Percentiles rank a stretch among this genome's conserved stretches.
These are phyloP conservation scores for Samia ricini DNA, from an alignment of 1,140 invertebrate genomes.

Conservation along the genomic window DNA sequence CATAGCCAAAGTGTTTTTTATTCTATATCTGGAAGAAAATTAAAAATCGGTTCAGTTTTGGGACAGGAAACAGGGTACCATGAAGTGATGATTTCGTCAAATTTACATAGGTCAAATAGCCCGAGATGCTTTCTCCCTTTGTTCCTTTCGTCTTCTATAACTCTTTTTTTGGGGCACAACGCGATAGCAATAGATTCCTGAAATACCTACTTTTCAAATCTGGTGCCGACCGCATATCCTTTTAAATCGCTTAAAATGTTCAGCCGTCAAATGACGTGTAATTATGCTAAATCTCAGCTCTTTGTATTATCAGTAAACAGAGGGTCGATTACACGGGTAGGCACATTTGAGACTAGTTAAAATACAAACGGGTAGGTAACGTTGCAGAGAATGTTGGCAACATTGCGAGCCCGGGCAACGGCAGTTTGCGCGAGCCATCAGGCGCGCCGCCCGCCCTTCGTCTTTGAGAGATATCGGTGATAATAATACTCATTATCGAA, in stretches of 20 bases:
- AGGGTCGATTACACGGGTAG: constrained; percentile 34
- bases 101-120: too few relatives aligned
- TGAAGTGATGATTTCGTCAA: too few relatives aligned
- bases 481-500: constrained; percentile 16
- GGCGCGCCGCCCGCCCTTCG: constrained; percentile 52
- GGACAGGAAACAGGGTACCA: too few relatives aligned
- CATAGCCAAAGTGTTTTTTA: too few relatives aligned
- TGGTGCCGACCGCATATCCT: background rate
- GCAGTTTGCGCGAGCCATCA: constrained; percentile 63
- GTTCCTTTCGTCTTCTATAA: too few relatives aligned
- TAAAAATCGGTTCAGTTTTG: too few relatives aligned
- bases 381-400: constrained; percentile 34
- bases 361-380: constrained; percentile 17
- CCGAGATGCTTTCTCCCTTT: too few relatives aligned
- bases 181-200: too few relatives aligned
- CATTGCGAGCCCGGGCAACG: constrained; percentile 55
- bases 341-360: constrained; percentile 27
- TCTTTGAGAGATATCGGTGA: constrained; percentile 14
- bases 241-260: background rate
- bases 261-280: constrained; percentile 20
- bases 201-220: background rate
- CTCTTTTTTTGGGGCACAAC: too few relatives aligned
- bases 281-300: constrained; percentile 26
- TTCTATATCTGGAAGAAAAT: too few relatives aligned
- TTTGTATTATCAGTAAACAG: constrained; percentile 25